Evolutionary conservation across 2,888 invertebrate species (phyloP), one percentile per base, ranked within the genome.

Genomic region (Agrenia bidenticulata): DNA sequence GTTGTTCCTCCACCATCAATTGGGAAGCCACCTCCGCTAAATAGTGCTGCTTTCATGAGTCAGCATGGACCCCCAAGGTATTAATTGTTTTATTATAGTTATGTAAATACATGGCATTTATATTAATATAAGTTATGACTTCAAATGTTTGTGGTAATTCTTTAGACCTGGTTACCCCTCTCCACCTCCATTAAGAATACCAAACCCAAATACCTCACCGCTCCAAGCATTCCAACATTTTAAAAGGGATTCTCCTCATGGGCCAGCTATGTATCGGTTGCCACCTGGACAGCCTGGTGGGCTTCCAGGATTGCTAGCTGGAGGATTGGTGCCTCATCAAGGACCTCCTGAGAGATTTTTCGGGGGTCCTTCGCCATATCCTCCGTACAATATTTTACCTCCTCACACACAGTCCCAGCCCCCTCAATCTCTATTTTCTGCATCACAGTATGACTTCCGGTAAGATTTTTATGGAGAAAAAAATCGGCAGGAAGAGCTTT

Each of bases 21-120:
- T 39, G 76, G 74, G 41, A 76, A 76, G 37, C 76, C 76, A 2
- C 76, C 76, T 11, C 74, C 76, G 26, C 50, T 76, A 11, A 74
- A 70, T 57, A 67, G 69, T 32, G 57, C 66, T 17, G 63, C 71
- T 23, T 73, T 73, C 64, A 54, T 67, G 62, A 49, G 45, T 1
- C 66, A 67, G 42, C 73, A 69, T 21, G 64, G 64, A 17, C 66
- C 67, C 11, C 21, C 69, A 24, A 72, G 74, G 72, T 73, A 66
- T 49, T 41, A n/a, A 32, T 53, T 9, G 24, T n/a, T 53, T 53
- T 23, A 9, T 21, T 24, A 7, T 53, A 9, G 26, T n/a, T n/a
- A 7, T 23, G 24, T n/a, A 53, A 53, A 23, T 24, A 17, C 23
- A 53, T 11, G 23, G 53, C 11, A 53, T 7, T 7, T 21, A 53